Base-by-base conservation (phyloP, 2,888 invertebrate genomes). In the Linnaemya vulpina region DNA sequence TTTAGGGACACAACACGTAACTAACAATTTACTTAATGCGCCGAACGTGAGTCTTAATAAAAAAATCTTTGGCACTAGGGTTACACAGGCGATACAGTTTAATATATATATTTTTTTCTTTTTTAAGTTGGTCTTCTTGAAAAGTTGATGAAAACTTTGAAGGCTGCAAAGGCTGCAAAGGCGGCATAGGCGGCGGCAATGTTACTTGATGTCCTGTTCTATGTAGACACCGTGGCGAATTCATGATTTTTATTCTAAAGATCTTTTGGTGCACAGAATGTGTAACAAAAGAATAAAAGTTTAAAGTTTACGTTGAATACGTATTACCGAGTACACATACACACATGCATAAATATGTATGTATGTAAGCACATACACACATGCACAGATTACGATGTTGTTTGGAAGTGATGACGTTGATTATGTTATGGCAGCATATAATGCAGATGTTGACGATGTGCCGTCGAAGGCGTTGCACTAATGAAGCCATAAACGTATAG, bases 1-100 rank as follows among this genome's bases (percentile, higher is more conserved):
- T 49, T 51, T 43, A 71, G 35, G 58, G 49, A 74, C n/a, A 73
- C 51, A 55, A 55, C 62, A 90, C 90, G 90, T 90, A 91, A 90
- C 89, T 91, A 90, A 91, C 90, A 91, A 91, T 90, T 90, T 90
- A 90, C 90, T 91, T 90, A 91, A 91, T 90, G 90, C 88, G 89
- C 88, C 88, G 88, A 90, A 91, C 91, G 90, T 91, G 91, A 90
- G 89, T 88, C 88, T 90, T 89, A 89, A 89, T 89, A 89, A 87
- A 68, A 74, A 73, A 78, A 68, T 51, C 62, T 77, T 84, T 70
- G 60, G 83, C 81, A 55, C 63, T 63, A 38, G 74, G 75, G 80
- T 70, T 80, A 78, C 22, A 38, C 49, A 73, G 70, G 73, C 80
- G 76, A 84, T 74, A 78, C 60, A 70, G 38, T 55, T 73, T 79